These are phyloP conservation scores for Ladona fulva DNA, from an alignment of 1,140 invertebrate species.

Conservation along the genomic window DNA sequence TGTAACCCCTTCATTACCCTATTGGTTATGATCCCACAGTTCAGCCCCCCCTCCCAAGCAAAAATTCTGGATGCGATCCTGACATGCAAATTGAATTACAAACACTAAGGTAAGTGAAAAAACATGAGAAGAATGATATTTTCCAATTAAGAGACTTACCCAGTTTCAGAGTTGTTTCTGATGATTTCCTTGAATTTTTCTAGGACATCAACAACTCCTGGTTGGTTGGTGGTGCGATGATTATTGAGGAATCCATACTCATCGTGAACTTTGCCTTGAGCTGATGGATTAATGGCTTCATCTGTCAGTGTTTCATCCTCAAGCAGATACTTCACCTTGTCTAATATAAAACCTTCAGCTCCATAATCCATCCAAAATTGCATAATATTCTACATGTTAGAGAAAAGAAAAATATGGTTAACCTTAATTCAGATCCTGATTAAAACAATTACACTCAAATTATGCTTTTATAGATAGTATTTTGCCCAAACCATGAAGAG, in stretches of 20 bases:
- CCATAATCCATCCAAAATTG: slow-evolving; percentile 57
- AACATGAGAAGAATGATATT: too few species aligned
- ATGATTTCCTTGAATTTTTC: slow-evolving; percentile 46
- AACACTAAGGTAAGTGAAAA: too few species aligned
- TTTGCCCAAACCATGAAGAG: too few species aligned
- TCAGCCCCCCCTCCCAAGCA: too few species aligned
- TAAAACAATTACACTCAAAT: too few species aligned
- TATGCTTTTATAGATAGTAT: too few species aligned
- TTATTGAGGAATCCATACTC: slow-evolving; percentile 36
- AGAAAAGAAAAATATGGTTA: slow-evolving; percentile 20
- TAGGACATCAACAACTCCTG: slow-evolving; percentile 41
- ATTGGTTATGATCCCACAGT: too few species aligned
- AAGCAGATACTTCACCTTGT: slow-evolving; percentile 51
- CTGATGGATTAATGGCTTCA: slow-evolving; percentile 23
- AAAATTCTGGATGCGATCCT: too few species aligned
- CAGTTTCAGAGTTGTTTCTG: slow-evolving; percentile 40
- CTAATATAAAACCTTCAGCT: slow-evolving; percentile 62
- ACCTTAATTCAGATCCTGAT: too few species aligned
- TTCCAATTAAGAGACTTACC: slow-evolving; percentile 30
- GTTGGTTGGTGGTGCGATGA: slow-evolving; percentile 16
- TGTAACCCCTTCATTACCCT: too few species aligned
- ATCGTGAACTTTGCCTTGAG: slow-evolving; percentile 29
- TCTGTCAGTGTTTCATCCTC: slow-evolving; percentile 41
- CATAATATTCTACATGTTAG: slow-evolving; percentile 46
- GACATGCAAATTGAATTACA: too few species aligned